phyloP scores from a whole-genome alignment of 2,113 vertebrate species.

The Rattus norvegicus region DNA sequence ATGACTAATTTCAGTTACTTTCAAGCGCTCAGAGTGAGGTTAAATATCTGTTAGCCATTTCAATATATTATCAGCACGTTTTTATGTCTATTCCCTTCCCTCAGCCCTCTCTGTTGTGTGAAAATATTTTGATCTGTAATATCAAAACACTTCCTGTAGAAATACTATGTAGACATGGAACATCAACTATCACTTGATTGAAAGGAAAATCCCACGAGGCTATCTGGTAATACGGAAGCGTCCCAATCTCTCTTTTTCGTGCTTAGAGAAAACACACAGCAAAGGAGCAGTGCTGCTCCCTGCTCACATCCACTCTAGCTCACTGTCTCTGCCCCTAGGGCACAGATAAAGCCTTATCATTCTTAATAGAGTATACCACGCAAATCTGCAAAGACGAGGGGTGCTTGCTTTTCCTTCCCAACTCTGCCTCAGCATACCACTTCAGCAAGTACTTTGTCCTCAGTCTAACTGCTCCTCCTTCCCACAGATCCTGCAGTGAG shows the following conservation, averaged over 20 bases:
- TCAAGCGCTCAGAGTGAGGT: slow-evolving; percentile 19
- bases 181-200: neutral
- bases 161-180: neutral
- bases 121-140: neutral
- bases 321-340: neutral
- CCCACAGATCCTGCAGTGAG: neutral
- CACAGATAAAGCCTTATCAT: neutral
- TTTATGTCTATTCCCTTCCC: slow-evolving; percentile 34
- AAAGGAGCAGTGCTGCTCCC: neutral
- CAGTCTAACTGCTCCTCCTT: accelerated
- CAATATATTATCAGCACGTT: neutral
- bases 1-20: slow-evolving; percentile 23
- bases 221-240: neutral
- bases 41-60: slow-evolving; percentile 22
- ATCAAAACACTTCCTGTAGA: neutral
- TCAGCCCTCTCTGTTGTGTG: neutral
- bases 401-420: neutral
- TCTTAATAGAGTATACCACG: neutral
- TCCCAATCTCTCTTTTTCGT: neutral
- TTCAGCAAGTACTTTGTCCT: neutral
- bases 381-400: neutral
- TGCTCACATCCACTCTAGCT: accelerated
- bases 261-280: neutral
- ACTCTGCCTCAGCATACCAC: neutral
- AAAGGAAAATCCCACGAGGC: neutral